A percentile compares a stretch with the other conserved stretches of the same genome.
phyloP scores from a whole-genome alignment of 2,888 invertebrate species.

The Mamestra brassicae region DNA sequence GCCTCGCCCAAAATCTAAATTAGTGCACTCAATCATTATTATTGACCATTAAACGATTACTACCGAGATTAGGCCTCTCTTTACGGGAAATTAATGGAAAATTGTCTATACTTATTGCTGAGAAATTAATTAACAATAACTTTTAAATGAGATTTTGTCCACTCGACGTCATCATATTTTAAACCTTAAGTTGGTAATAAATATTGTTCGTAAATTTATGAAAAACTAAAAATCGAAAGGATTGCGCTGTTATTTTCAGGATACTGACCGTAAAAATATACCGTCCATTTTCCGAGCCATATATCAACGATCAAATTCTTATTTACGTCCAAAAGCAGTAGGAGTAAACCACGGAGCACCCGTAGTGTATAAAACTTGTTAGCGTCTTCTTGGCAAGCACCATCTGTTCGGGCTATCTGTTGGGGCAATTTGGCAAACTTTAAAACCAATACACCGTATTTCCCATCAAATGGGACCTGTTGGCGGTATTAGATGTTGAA shows the following conservation, averaged over 20 bases:
- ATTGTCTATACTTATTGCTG: too few relatives aligned
- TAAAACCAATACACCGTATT: constrained; percentile 55
- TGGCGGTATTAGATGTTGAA: constrained; percentile 25
- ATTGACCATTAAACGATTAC: neutral
- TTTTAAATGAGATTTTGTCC: too few relatives aligned
- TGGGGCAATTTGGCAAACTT: constrained; percentile 55
- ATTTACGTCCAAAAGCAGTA: constrained; percentile 37
- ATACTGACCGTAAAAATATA: constrained; percentile 10
- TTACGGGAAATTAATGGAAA: too few relatives aligned
- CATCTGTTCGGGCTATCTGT: constrained; percentile 51
- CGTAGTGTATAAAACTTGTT: constrained; percentile 50
- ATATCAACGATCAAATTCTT: constrained; percentile 22
- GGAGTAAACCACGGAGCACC: constrained; percentile 18
- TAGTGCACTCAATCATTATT: neutral
- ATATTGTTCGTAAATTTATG: neutral
- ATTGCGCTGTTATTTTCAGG: neutral
- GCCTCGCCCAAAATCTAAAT: neutral
- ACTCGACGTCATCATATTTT: neutral
- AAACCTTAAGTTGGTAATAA: neutral
- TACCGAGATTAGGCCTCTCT: too few relatives aligned
- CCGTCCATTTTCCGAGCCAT: constrained; percentile 2
- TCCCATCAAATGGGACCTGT: constrained; percentile 46
- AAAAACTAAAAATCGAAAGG: neutral
- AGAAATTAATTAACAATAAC: too few relatives aligned
- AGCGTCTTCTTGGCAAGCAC: constrained; percentile 54